phyloP scores from a whole-genome alignment of 2,888 invertebrate genomes.

The Mellilla xanthometata region DNA sequence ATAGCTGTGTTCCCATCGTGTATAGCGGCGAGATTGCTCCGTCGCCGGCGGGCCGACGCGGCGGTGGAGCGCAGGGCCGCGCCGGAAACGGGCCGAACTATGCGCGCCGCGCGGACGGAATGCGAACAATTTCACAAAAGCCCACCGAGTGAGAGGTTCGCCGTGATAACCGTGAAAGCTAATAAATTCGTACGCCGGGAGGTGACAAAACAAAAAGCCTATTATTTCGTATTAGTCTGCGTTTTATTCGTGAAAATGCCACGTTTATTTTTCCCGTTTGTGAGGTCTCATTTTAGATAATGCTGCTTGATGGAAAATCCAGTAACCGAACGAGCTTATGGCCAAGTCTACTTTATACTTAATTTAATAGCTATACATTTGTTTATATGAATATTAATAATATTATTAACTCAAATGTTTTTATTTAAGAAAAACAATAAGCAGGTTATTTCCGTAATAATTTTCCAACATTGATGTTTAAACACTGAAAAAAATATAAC shows the following conservation, averaged over 20 bases:
- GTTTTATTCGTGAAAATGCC: constrained; percentile 31
- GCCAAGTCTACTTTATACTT: not conserved
- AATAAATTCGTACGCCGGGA: constrained; percentile 67
- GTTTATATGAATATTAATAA: not conserved
- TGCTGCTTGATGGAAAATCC: constrained; percentile 13
- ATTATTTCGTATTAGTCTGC: constrained; percentile 42
- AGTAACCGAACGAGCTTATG: constrained; percentile 32
- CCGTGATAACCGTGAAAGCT: constrained; percentile 68
- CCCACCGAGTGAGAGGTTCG: constrained; percentile 67
- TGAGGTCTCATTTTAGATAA: constrained; percentile 25
- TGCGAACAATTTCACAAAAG: constrained; percentile 72
- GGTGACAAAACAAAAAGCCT: constrained; percentile 61
- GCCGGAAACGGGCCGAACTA: constrained; percentile 60
- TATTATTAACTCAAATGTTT: not conserved
- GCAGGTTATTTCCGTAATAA: not conserved
- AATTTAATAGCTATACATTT: too few relatives aligned
- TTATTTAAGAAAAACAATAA: not conserved
- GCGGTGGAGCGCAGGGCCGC: constrained; percentile 44
- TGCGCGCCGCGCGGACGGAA: constrained; percentile 60
- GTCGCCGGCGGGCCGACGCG: constrained; percentile 42
- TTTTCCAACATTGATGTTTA: too few relatives aligned
- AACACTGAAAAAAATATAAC: not conserved
- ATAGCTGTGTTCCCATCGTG: constrained; percentile 57
- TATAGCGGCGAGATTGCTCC: constrained; percentile 48
- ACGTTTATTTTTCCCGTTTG: constrained; percentile 30